Percentiles rank a stretch among this genome's conserved stretches.
phyloP scores from a whole-genome alignment of 2,797 vertebrate genomes.

The Tolypeutes matacus region DNA sequence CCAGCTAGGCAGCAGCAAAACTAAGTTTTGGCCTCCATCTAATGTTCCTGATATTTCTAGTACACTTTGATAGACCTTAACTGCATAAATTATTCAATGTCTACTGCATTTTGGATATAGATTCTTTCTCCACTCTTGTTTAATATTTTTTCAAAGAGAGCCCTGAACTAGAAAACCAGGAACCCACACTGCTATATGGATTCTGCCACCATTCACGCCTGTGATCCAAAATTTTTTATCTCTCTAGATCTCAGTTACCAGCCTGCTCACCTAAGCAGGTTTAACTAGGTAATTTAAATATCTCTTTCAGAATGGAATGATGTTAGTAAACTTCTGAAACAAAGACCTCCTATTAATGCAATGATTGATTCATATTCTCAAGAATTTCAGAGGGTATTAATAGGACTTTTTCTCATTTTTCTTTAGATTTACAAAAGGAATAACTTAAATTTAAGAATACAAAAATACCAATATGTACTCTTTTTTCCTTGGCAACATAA shows the following conservation, averaged over 20 bases:
- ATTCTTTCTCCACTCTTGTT: not conserved
- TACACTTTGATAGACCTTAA: not conserved
- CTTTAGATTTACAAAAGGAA: not conserved
- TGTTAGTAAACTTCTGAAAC: slow-evolving; percentile 26
- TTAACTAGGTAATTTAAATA: not conserved
- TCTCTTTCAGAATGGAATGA: not conserved
- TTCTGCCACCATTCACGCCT: not conserved
- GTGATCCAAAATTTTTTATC: not conserved
- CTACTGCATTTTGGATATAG: not conserved
- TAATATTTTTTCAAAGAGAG: not conserved
- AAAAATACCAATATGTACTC: not conserved
- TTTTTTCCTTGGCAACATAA: slow-evolving; percentile 33
- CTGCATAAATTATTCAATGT: not conserved
- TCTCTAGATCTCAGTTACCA: not conserved
- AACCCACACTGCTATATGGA: not conserved
- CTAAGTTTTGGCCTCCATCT: not conserved
- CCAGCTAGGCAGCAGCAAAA: not conserved
- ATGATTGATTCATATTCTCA: not conserved
- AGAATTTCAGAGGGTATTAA: not conserved
- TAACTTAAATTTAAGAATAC: slow-evolving; percentile 2
- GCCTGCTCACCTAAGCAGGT: not conserved
- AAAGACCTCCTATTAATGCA: slow-evolving; percentile 3
- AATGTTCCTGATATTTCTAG: not conserved
- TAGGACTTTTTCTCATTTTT: not conserved
- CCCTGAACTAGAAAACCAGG: not conserved